phyloP scores from a whole-genome alignment of 2,113 vertebrate genomes.

The Bathybates hornii region DNA sequence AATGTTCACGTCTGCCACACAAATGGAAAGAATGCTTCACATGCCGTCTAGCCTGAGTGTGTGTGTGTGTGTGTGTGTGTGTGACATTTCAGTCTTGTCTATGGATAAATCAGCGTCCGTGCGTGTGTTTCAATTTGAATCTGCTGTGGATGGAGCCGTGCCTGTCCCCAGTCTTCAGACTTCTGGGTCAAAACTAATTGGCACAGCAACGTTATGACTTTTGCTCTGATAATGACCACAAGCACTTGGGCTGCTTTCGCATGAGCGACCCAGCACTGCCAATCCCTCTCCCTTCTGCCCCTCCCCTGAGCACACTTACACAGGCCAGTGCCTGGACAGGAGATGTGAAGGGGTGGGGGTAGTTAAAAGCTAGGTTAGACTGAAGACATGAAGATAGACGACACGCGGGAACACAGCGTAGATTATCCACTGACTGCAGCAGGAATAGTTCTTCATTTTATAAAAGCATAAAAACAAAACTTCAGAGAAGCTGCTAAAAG shows the following conservation, averaged over 20 bases:
- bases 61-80: constrained; percentile 4
- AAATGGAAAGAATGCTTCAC: not conserved
- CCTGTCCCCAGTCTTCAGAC: constrained; percentile 30
- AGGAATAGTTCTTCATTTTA: not conserved
- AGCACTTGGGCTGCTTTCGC: constrained; percentile 60
- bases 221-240: constrained; percentile 72
- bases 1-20: not conserved
- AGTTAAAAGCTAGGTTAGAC: not conserved
- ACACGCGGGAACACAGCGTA: not conserved
- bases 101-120: not conserved
- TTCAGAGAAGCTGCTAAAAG: not conserved
- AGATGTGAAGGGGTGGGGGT: not conserved
- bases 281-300: constrained; percentile 17
- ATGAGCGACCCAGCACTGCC: constrained; percentile 45
- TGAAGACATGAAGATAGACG: not conserved
- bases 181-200: constrained; percentile 76
- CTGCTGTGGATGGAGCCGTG: constrained; percentile 31
- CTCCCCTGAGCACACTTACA: constrained; percentile 21
- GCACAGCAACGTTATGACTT: constrained; percentile 60
- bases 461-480: not conserved
- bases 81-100: not conserved
- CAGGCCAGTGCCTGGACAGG: constrained; percentile 23
- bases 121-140: constrained; percentile 27
- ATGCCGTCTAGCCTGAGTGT: not conserved
- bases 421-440: not conserved